Conservation (phyloP, 2,113 vertebrate genomes). For the Verasper variegatus region DNA sequence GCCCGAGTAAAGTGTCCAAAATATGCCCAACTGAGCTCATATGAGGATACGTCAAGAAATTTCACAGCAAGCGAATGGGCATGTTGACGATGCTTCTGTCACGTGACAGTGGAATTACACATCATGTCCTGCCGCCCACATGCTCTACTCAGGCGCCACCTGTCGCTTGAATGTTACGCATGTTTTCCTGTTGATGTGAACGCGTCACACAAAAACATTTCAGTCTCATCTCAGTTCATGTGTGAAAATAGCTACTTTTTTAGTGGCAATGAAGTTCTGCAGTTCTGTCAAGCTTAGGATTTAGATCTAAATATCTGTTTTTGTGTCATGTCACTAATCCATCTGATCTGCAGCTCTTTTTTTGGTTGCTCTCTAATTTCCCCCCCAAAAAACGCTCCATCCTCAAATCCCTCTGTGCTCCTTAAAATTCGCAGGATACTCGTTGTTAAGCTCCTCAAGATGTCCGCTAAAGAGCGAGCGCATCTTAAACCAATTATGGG, state of each 20-base stretch:
- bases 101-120: too few relatives aligned
- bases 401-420: constrained; percentile 26
- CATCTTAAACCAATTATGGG: constrained; percentile 73
- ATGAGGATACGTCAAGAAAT: too few relatives aligned
- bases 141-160: too few relatives aligned
- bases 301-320: neutral
- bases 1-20: too few relatives aligned
- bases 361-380: constrained; percentile 19
- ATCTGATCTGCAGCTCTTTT: constrained; percentile 21
- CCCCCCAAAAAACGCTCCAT: constrained; percentile 11
- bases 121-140: neutral
- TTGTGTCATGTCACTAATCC: constrained; percentile 2
- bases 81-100: too few relatives aligned
- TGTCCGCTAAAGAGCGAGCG: constrained; percentile 21
- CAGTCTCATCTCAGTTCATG: too few relatives aligned
- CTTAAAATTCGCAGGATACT: constrained; percentile 42
- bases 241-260: neutral
- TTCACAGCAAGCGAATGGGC: too few relatives aligned
- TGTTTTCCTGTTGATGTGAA: too few relatives aligned
- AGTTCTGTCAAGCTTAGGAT: neutral
- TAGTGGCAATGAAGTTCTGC: neutral
- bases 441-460: constrained; percentile 46
- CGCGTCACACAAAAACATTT: too few relatives aligned
- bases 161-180: neutral
- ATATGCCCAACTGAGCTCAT: too few relatives aligned